These are phyloP conservation scores for Apteryx mantelli DNA, from an alignment of 2,113 vertebrate genomes.

Conservation along the genomic window DNA sequence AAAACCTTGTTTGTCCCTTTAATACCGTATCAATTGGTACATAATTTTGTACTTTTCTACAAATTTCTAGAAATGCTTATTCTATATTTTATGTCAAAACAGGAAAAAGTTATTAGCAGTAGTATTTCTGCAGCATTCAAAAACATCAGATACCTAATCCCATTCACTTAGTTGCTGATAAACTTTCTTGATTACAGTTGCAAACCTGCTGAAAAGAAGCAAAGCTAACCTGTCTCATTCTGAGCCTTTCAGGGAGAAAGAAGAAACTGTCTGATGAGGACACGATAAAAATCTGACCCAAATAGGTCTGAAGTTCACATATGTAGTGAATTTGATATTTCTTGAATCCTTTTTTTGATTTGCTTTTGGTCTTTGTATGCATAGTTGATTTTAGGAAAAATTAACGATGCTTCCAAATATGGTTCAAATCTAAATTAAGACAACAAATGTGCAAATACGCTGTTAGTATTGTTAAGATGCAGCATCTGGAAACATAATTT, in stretches of 20 bases:
- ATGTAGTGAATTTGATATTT: neutral
- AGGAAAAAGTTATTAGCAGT: neutral
- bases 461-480: neutral
- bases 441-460: neutral
- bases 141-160: neutral
- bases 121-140: neutral
- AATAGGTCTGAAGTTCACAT: neutral
- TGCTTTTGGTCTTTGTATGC: neutral
- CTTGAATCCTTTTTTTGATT: neutral
- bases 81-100: neutral
- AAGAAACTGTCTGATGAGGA: neutral
- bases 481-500: neutral
- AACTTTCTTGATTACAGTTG: neutral
- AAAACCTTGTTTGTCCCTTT: neutral
- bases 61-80: neutral
- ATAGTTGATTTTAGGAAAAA: neutral
- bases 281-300: neutral
- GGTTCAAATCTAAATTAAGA: neutral
- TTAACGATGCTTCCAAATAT: neutral
- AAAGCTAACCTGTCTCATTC: neutral
- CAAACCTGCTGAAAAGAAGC: neutral
- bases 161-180: neutral
- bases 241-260: neutral
- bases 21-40: neutral
- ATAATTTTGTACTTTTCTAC: neutral